Percentiles rank a stretch among this genome's conserved stretches.
These are phyloP conservation scores for Drosophila arawakana DNA, from an alignment of 1,140 invertebrate genomes.

Conservation along the genomic window DNA sequence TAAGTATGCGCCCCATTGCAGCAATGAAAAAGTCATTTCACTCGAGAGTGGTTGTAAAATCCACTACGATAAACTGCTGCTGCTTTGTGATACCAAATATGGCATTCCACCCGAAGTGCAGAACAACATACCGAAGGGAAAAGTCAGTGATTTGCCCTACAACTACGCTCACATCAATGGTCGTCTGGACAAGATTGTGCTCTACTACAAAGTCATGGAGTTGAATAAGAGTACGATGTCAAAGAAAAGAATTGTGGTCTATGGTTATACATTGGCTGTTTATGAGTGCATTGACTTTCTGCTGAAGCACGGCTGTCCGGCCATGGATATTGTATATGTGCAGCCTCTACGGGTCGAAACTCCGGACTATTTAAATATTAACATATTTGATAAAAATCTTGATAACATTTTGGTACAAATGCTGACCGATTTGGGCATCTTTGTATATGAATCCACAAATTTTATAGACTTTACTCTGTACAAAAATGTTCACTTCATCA, in stretches of 20 bases:
- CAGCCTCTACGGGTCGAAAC: slow-evolving; percentile 20
- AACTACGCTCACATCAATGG: slow-evolving; percentile 53
- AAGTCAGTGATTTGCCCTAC: slow-evolving; percentile 4
- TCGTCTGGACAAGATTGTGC: slow-evolving; percentile 61
- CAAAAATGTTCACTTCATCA: slow-evolving; percentile 10
- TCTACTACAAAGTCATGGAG: slow-evolving; percentile 59
- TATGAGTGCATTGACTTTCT: slow-evolving; percentile 66
- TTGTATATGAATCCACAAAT: slow-evolving; percentile 11
- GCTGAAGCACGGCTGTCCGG: slow-evolving; percentile 36
- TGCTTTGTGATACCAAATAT: slow-evolving; percentile 39
- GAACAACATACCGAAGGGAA: no score
- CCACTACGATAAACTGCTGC: slow-evolving; percentile 56
- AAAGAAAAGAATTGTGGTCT: slow-evolving; percentile 33
- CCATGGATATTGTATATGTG: slow-evolving; percentile 36
- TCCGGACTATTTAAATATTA: slow-evolving; percentile 32
- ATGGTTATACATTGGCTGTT: slow-evolving; percentile 39
- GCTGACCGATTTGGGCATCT: slow-evolving; percentile 51
- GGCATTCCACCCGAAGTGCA: slow-evolving; percentile 13
- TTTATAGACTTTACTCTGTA: slow-evolving; percentile 1
- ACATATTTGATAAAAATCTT: slow-evolving; percentile 31
- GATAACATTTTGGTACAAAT: slow-evolving; percentile 50
- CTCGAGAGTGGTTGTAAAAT: slow-evolving; percentile 49
- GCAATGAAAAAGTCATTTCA: slow-evolving; percentile 13
- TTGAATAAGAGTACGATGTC: not conserved
- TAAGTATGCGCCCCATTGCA: slow-evolving; percentile 17